These are phyloP conservation scores for Porites cylindrica DNA, from an alignment of 92 coral and sea anemone genomes.

Conservation along the genomic window DNA sequence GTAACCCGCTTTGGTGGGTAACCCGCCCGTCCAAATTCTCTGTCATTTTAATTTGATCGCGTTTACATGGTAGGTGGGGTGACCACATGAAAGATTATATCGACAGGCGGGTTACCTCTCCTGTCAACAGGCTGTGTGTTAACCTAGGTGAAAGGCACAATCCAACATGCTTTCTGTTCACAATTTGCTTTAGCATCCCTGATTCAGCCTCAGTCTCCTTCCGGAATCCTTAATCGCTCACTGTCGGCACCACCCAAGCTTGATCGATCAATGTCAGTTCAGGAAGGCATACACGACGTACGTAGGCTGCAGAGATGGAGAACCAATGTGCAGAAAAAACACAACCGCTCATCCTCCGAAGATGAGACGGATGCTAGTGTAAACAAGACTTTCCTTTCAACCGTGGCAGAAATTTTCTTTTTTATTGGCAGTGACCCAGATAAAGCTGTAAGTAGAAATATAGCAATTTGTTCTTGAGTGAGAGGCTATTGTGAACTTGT, in stretches of 20 bases:
- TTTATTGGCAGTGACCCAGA: constrained; percentile 93
- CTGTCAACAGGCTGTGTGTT: no score
- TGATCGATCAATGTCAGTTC: constrained; percentile 80
- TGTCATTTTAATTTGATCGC: no score
- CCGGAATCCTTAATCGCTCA: constrained; percentile 79
- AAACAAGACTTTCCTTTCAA: constrained; percentile 57
- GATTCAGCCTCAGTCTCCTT: constrained; percentile 13
- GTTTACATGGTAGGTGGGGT: no score
- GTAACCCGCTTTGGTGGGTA: no score
- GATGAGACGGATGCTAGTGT: constrained; percentile 34
- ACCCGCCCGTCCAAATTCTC: no score
- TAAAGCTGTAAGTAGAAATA: constrained; percentile 70
- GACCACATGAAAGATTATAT: no score
- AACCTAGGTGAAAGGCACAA: no score
- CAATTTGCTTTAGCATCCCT: background rate
- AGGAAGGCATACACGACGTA: constrained; percentile 91
- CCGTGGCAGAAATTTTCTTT: constrained; percentile 86
- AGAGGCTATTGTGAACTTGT: no score
- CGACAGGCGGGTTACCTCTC: no score
- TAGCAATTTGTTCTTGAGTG: no score
- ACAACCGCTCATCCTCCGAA: constrained; percentile 18
- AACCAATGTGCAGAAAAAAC: constrained; percentile 83
- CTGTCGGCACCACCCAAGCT: constrained; percentile 92
- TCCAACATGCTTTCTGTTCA: background rate
- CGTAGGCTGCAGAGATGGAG: constrained; percentile 95